Evolutionary conservation across 1,140 invertebrate genomes (phyloP), one percentile per base, ranked within the genome.

Genomic region (Gonioctena quinquepunctata): DNA sequence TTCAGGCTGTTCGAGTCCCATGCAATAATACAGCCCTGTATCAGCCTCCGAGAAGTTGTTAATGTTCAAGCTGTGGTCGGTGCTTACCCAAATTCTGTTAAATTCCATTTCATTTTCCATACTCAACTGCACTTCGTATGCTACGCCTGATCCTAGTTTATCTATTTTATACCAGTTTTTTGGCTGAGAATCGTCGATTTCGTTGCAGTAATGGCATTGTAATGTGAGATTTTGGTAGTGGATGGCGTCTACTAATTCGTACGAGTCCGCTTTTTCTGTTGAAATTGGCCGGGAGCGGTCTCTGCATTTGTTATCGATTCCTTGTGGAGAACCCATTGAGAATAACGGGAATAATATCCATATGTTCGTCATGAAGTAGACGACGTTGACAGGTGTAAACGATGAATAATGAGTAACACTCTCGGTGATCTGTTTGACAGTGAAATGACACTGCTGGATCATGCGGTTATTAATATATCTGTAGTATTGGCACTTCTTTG

Each of bases 101-200:
- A 78, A 68, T 0, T 82, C 80, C 8, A 72, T 64, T 63, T 87
- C 84, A 57, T 84, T 86, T 27, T 85, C 75, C 84, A 86, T 87
- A 48, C 19, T 65, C 52, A 71, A 64, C 42, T 57, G 71, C 0
- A 88, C 79, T 79, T 86, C 85, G 23, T 70, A 73, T 33, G 83
- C 76, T 0, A 71, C 16, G 0, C 27, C 56, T 57, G 68, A 75
- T 67, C 78, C 76, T 25, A 83, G 76, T 0, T 74, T 72, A 77
- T 87, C 81, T 74, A 86, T 81, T 76, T 82, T 83, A 66, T 82
- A 87, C 87, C 86, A 88, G 42, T 86, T 80, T 81, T 84, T 87
- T 16, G 83, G 75, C 62, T 83, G 72, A 6, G 74, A 68, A 54
- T 83, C 80, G 68, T 80, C 79, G 8, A 67, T 66, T 64, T 85